Base-by-base conservation (phyloP, 2,113 vertebrate genomes). In the Otis tarda region DNA sequence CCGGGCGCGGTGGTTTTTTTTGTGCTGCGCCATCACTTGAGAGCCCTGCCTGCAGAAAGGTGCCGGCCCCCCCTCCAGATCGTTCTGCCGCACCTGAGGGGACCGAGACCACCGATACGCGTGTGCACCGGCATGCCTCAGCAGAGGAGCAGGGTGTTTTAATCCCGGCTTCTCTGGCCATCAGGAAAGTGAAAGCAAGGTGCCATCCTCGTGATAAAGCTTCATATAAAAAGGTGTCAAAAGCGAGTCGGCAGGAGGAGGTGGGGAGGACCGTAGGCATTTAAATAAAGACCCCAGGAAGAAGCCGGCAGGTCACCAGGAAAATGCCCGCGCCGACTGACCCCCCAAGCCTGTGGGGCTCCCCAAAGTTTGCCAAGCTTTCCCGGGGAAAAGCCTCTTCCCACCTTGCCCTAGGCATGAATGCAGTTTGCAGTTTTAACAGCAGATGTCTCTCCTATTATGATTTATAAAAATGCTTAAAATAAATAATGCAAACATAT, bases 391-490 rank as follows among this genome's bases (percentile, higher is more conserved):
- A 76, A 94, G 61, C 91, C 82, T 94, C 93, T 85, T 94, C 87
- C 77, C 14, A 57, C 77, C 81, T 87, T 69, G 96, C 95, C 95
- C 73, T 86, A 89, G 93, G 95, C 93, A 94, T 69, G 94, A 98
- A 98, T 98, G 98, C 98, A 98, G 98, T 98, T 98, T 98, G 97
- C 98, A 97, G 97, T 98, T 98, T 98, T 98, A 98, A 98, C 98
- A 98, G 98, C 98, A 98, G 98, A 98, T 98, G 98, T 98, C 98
- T 98, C 98, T 98, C 97, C 98, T 98, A 98, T 98, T 98, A 98
- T 98, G 98, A 98, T 98, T 98, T 98, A 98, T 98, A 98, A 98
- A 98, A 98, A 98, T 97, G 97, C 97, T 98, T 97, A 97, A 97
- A 97, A 97, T 98, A 98, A 98, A 98, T 98, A 98, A 98, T 97